A percentile compares a stretch with the other conserved stretches of the same genome.
These are phyloP conservation scores for Hirundo rustica DNA, from an alignment of 2,797 vertebrate genomes.

Conservation along the genomic window DNA sequence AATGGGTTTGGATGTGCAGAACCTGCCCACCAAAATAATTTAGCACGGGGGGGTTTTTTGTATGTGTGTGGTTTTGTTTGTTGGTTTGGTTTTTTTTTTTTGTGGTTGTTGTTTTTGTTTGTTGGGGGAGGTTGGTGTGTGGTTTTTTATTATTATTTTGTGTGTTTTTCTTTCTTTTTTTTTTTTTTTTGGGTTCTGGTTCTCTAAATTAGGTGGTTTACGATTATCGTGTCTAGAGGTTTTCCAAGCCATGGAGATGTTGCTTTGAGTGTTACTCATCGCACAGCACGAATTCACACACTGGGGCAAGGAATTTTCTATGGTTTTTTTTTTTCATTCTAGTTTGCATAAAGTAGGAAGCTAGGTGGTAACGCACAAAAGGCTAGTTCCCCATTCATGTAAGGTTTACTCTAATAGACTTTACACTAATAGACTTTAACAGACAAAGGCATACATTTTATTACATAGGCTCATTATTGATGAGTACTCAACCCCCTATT, in stretches of 20 bases:
- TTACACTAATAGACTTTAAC: not conserved
- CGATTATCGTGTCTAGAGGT: rapidly evolving
- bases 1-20: not conserved
- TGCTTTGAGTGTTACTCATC: not conserved
- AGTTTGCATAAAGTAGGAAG: not conserved
- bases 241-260: not conserved
- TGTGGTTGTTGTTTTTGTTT: too few relatives aligned
- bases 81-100: not conserved
- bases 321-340: not conserved
- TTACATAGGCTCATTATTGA: not conserved
- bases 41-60: not conserved
- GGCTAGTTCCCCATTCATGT: not conserved
- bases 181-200: not conserved
- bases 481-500: not conserved
- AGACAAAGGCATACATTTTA: not conserved
- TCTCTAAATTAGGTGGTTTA: not conserved
- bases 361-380: not conserved
- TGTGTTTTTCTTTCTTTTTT: not conserved
- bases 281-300: not conserved
- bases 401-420: not conserved
- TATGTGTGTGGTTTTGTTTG: not conserved
- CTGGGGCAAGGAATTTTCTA: not conserved
- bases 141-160: too few relatives aligned
- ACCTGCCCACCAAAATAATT: too few relatives aligned
- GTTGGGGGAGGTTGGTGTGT: too few relatives aligned